phyloP scores from a whole-genome alignment of 1,140 invertebrate genomes.

The Acyrthosiphon pisum region DNA sequence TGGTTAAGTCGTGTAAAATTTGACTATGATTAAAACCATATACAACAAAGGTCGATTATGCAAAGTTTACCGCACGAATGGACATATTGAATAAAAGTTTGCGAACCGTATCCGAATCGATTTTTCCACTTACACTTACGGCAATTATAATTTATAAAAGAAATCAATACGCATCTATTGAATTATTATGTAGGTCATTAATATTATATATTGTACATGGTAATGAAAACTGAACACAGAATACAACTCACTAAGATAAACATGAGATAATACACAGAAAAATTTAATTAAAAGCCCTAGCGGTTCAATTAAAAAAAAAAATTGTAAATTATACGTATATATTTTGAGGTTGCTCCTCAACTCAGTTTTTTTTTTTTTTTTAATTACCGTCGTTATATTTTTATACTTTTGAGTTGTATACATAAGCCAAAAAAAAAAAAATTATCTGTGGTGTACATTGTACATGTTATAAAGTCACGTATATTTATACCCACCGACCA shows the following conservation, averaged over 20 bases:
- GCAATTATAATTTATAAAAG: background rate
- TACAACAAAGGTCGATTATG: background rate
- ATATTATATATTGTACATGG: background rate
- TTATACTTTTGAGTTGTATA: background rate
- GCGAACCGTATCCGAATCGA: background rate
- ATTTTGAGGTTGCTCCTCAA: background rate
- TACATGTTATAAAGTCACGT: background rate
- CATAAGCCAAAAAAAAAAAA: background rate
- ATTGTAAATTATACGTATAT: background rate
- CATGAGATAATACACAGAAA: background rate
- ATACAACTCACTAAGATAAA: background rate
- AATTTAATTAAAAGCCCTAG: constrained; percentile 15
- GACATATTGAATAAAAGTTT: background rate
- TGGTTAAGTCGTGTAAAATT: background rate
- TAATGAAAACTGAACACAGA: background rate
- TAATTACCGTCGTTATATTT: background rate
- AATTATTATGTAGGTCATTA: constrained; percentile 25
- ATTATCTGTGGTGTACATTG: background rate
- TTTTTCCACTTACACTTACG: constrained; percentile 21
- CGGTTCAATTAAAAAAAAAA: constrained; percentile 21
- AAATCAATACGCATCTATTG: background rate
- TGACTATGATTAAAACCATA: background rate
- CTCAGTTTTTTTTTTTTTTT: background rate
- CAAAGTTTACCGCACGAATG: background rate
- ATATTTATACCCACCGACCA: background rate